These are phyloP conservation scores for Eudyptes chrysolophus DNA, from an alignment of 2,113 vertebrate genomes.

Conservation along the genomic window DNA sequence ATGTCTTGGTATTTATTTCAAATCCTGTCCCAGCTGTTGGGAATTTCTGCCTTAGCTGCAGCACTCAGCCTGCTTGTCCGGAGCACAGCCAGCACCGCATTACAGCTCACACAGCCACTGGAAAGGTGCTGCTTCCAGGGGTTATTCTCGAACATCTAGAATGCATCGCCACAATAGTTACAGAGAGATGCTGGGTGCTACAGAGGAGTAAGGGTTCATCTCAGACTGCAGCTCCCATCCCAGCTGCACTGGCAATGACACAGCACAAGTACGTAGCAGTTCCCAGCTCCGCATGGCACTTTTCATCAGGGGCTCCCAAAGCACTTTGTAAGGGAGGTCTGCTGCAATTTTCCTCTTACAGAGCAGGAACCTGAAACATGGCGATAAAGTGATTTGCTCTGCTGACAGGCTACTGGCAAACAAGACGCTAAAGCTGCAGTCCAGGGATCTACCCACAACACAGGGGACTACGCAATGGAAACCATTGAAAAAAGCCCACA, in stretches of 20 bases:
- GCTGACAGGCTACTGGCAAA: background rate
- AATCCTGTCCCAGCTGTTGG: background rate
- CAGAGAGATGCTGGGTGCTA: background rate
- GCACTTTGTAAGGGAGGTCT: background rate
- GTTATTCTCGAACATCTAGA: background rate
- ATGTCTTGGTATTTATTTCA: background rate
- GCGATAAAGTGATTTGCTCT: background rate
- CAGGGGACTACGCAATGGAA: background rate
- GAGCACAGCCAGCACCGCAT: background rate
- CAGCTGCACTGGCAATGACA: background rate
- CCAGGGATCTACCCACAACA: background rate
- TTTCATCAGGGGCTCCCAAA: background rate
- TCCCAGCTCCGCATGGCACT: background rate
- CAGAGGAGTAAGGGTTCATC: background rate
- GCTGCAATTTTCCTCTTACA: background rate
- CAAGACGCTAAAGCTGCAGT: background rate
- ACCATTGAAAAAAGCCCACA: background rate
- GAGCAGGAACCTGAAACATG: background rate
- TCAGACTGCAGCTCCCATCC: background rate
- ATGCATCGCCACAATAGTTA: background rate
- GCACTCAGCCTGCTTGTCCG: background rate
- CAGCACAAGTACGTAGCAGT: rapidly evolving
- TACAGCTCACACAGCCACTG: background rate
- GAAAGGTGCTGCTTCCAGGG: background rate
- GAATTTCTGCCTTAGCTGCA: background rate